Base-by-base conservation (phyloP, 2,888 invertebrate genomes). In the Spatulosminthurus flaviceps region DNA sequence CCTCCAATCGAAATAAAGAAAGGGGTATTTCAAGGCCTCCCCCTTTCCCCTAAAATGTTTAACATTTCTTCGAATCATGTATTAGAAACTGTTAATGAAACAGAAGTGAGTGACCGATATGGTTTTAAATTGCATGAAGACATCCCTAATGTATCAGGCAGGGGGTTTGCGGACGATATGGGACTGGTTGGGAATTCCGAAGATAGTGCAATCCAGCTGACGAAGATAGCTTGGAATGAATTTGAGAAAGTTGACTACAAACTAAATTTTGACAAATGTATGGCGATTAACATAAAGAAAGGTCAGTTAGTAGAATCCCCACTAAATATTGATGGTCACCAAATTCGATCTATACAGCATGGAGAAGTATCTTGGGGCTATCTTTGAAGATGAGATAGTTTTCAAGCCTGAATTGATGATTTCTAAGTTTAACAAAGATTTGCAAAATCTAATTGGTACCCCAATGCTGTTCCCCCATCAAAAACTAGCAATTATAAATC, bases 1-100 rank as follows among this genome's bases (percentile, higher is more conserved):
- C 22, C 13, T 22, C 0, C 22, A 72, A 72, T 74, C 42, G 26
- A 9, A 24, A 51, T 28, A 4, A 51, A 24, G 42, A n/a, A 21
- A 5, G 80, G 80, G 42, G 51, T 80, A 0, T 75, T 80, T 19
- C 78, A 80, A n/a, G 80, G 80, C 11, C 67, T 75, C 0, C 74
- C 75, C 1, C 41, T 75, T 26, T 80, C 78, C 5, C 80, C 80
- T 7, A 42, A 70, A 16, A 41, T 78, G 2, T 78, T 80, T 66
- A 80, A 80, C 26, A 22, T 78, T 1, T 34, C 66, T 7, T 43
- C 75, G 42, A 71, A 80, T 26, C 78, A 71, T 24, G 71, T 78
- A 7, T 22, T 80, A 21, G 26, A 41, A 69, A 19, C 26, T 0
- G 26, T 80, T 5, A 24, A 70, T 0, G 80, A 80, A 13, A n/a